Conservation (phyloP, 2,113 vertebrate genomes). For the Mandrillus leucophaeus region DNA sequence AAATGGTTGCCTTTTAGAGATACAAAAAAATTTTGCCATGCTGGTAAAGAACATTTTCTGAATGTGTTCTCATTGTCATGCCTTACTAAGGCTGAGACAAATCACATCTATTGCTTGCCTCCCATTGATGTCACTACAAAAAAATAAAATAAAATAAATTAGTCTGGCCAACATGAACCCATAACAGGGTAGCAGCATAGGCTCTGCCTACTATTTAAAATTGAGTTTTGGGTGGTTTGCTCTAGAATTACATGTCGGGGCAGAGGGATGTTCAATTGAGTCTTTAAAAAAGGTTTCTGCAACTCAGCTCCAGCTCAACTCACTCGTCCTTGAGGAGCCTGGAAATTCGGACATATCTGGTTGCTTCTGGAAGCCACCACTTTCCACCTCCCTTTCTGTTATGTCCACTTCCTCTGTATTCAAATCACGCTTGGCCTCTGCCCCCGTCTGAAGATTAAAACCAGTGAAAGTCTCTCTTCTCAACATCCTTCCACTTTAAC, state of each 20-base stretch:
- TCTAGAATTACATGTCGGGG: neutral
- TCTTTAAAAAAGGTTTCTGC: constrained; percentile 31
- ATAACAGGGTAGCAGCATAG: constrained; percentile 4
- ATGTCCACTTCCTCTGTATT: constrained; percentile 57
- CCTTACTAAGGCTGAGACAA: constrained; percentile 63
- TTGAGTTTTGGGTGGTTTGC: neutral
- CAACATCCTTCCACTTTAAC: neutral
- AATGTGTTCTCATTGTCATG: constrained; percentile 54
- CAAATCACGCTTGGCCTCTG: constrained; percentile 37
- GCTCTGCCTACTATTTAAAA: constrained; percentile 35
- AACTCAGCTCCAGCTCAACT: neutral
- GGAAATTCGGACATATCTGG: neutral
- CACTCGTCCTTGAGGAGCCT: constrained; percentile 29
- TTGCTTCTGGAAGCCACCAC: constrained; percentile 39
- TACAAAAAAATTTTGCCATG: constrained; percentile 6
- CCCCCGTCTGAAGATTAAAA: constrained; percentile 67
- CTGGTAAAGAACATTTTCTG: constrained; percentile 50
- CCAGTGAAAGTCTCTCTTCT: constrained; percentile 59
- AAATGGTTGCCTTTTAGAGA: constrained; percentile 26
- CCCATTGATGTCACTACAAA: constrained; percentile 29
- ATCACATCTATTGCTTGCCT: constrained; percentile 52
- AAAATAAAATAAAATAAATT: constrained; percentile 48
- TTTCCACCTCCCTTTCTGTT: constrained; percentile 59
- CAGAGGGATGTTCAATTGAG: neutral
- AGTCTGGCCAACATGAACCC: constrained; percentile 56